Conservation (phyloP, 2,113 vertebrate species). For the Heteronetta atricapilla region DNA sequence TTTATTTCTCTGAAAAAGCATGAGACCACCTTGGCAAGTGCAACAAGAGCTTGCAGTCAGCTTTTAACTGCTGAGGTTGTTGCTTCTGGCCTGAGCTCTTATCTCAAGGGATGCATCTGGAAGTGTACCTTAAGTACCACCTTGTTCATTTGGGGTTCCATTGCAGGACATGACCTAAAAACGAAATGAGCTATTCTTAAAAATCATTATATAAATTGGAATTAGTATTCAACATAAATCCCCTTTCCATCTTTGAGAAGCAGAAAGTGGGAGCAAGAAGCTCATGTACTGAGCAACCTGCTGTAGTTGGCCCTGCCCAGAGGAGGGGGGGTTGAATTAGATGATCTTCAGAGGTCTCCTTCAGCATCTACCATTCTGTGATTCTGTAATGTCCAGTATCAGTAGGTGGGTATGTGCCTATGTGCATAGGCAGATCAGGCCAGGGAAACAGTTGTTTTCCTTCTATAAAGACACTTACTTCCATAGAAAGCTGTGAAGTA, state of each 20-base stretch:
- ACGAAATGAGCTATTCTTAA: background rate
- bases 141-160: background rate
- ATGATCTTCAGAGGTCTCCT: background rate
- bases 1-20: background rate
- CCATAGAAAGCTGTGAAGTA: background rate
- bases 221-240: background rate
- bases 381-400: background rate
- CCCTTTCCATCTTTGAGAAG: background rate
- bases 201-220: background rate
- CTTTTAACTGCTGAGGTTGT: background rate
- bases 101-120: background rate
- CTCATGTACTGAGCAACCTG: background rate
- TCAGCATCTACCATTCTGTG: background rate
- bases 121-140: background rate
- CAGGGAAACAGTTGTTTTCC: background rate
- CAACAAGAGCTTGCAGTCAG: background rate
- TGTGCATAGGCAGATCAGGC: fast-evolving
- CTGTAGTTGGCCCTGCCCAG: background rate
- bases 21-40: background rate
- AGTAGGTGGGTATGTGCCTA: background rate
- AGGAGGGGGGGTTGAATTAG: background rate
- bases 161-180: background rate
- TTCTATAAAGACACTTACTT: background rate
- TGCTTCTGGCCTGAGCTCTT: background rate
- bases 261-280: background rate